Conservation (phyloP, 2,113 vertebrate genomes). For the Arothron firmamentum region DNA sequence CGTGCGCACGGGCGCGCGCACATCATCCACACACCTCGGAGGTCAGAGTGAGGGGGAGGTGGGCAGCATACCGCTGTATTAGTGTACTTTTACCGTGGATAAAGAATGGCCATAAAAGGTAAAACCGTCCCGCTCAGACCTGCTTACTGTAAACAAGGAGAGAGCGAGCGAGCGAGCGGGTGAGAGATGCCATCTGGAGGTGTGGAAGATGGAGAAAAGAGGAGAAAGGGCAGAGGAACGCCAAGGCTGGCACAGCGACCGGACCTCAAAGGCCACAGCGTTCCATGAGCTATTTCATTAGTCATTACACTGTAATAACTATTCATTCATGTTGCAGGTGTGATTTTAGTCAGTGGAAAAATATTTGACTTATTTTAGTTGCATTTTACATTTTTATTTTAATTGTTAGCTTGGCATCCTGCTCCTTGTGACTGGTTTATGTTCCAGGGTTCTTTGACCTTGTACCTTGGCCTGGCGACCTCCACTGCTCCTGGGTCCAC, state of each 20-base stretch:
- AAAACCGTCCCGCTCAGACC: slow-evolving; percentile 63
- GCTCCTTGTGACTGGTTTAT: too few species aligned
- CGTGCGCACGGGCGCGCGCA: slow-evolving; percentile 18
- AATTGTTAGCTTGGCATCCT: too few species aligned
- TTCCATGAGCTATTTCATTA: too few species aligned
- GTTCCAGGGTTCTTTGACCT: too few species aligned
- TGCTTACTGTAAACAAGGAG: slow-evolving; percentile 75
- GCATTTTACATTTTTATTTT: too few species aligned
- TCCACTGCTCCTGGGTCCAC: too few species aligned
- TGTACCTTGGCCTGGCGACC: too few species aligned
- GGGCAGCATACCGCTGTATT: slow-evolving; percentile 62
- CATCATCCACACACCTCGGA: slow-evolving; percentile 37
- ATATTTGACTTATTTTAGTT: too few species aligned
- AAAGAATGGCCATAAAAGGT: slow-evolving; percentile 75
- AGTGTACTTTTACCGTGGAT: slow-evolving; percentile 67
- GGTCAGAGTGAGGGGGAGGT: slow-evolving; percentile 60
- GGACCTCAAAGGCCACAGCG: too few species aligned
- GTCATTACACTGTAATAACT: too few species aligned
- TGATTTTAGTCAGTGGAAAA: too few species aligned
- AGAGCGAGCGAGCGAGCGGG: slow-evolving; percentile 53
- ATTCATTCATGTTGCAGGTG: too few species aligned
- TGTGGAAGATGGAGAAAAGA: slow-evolving; percentile 52
- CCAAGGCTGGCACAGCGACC: slow-evolving; percentile 3
- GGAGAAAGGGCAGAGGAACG: slow-evolving; percentile 2
- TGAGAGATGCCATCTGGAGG: slow-evolving; percentile 60